Percentiles rank a stretch among this genome's conserved stretches.
Conservation (phyloP, 1,140 invertebrate genomes). For the Drosophila trapezifrons region DNA sequence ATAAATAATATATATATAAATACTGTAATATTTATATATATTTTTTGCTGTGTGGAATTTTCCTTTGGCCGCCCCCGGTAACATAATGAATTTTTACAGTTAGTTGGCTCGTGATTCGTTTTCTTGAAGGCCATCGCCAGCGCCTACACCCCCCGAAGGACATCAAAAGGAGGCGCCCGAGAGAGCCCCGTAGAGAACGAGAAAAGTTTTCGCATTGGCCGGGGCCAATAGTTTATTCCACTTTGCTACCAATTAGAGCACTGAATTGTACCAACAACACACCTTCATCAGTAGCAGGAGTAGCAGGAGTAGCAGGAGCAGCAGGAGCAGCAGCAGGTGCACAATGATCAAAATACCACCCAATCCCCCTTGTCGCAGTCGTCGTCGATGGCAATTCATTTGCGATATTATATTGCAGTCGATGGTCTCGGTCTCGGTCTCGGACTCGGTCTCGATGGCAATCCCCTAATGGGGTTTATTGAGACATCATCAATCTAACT, state of each 20-base stretch:
- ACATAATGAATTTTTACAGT: constrained; percentile 77
- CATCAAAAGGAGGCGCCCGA: constrained; percentile 40
- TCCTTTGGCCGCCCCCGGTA: constrained; percentile 6
- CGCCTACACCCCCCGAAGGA: background rate
- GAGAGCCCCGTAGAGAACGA: background rate
- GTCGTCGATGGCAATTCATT: constrained; percentile 57
- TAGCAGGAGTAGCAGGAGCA: background rate
- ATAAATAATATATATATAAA: too few species aligned
- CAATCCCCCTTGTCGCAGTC: background rate
- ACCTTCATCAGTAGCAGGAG: background rate
- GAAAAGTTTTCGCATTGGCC: constrained; percentile 33
- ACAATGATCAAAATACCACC: constrained; percentile 36
- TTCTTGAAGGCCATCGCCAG: constrained; percentile 45
- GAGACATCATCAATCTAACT: constrained; percentile 54
- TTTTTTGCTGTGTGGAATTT: background rate
- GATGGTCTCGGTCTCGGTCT: constrained; percentile 12
- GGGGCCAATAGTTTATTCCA: constrained; percentile 48
- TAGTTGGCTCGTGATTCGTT: constrained; percentile 57
- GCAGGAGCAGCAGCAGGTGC: constrained; percentile 6
- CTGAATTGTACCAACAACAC: constrained; percentile 46
- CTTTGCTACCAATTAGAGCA: constrained; percentile 56
- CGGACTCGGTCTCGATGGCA: constrained; percentile 32
- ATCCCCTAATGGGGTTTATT: constrained; percentile 50
- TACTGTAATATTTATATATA: too few species aligned
- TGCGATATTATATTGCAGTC: constrained; percentile 68